phyloP scores from a whole-genome alignment of 2,113 vertebrate genomes.

The Mugil cephalus region DNA sequence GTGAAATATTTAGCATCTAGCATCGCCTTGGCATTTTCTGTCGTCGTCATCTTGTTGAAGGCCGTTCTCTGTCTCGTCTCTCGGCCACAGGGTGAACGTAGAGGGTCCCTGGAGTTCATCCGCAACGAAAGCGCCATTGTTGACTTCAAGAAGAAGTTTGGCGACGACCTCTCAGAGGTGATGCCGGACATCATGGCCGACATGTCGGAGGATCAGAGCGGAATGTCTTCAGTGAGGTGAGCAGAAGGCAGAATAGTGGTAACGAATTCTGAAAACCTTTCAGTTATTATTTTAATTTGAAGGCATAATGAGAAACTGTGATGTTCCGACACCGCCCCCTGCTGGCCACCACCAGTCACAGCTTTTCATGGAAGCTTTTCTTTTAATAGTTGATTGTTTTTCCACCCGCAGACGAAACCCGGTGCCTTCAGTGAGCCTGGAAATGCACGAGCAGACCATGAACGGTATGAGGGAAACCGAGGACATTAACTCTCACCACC shows the following conservation, averaged over 20 bases:
- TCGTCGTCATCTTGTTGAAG: too few species aligned
- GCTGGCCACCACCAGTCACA: slow-evolving; percentile 5
- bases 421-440: slow-evolving; percentile 90
- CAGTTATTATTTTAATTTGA: too few species aligned
- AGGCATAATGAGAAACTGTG: too few species aligned
- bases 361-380: not conserved
- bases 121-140: slow-evolving; percentile 88
- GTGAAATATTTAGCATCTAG: too few species aligned
- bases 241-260: not conserved
- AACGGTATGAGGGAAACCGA: slow-evolving; percentile 86
- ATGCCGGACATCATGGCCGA: slow-evolving; percentile 85
- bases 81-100: slow-evolving; percentile 88
- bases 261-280: too few species aligned
- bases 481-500: slow-evolving; percentile 89
- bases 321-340: slow-evolving; percentile 3
- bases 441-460: slow-evolving; percentile 91
- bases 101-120: slow-evolving; percentile 94
- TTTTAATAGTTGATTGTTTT: not conserved
- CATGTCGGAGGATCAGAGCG: slow-evolving; percentile 38
- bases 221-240: slow-evolving; percentile 60
- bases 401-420: slow-evolving; percentile 83
- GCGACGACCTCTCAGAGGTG: slow-evolving; percentile 84
- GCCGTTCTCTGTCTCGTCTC: too few species aligned
- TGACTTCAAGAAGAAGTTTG: slow-evolving; percentile 90
- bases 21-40: too few species aligned